Evolutionary conservation across 2,888 invertebrate species (phyloP), one percentile per base, ranked within the genome.

Genomic region (Hydrotaea cyrtoneurina): DNA sequence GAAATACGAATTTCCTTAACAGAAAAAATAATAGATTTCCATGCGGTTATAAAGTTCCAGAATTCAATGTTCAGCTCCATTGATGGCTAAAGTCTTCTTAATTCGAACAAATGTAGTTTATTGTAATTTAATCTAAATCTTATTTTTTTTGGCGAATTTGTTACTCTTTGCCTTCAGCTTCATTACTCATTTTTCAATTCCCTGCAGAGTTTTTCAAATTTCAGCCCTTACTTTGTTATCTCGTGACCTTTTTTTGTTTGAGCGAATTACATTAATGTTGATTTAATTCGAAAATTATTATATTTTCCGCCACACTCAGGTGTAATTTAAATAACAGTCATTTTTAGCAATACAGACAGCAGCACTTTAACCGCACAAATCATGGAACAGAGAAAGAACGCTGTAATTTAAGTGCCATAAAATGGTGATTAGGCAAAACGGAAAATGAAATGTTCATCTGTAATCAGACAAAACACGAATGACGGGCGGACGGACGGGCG

Each of bases 251-350:
- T n/a, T 43, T 7, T 43, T 43, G 2, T 43, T 3, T 43, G 43
- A 13, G 10, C 17, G 10, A 17, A 17, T 53, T 2, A n/a, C 62
- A 4, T 5, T 36, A 64, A 64, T 64, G 64, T 36, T 11, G 36
- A 36, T 36, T 64, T 64, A 64, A 64, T 36, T 64, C 23, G 64
- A 11, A 64, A 64, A 64, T 64, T 15, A 64, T 64, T 64, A 21
- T 36, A n/a, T 64, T 64, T 17, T 17, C 64, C 15, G 31, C 64
- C n/a, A 10, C n/a, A 53, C 17, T 64, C 62, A 31, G 62, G 64
- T 21, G 31, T 26, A 64, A 64, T 64, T 64, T 11, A 36, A 64
- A 64, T 15, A 64, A 64, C 36, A 15, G 64, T 64, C 36, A 64
- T 64, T 64, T 55, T 7, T 7, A 26, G 62, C 23, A 62, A 62